Evolutionary conservation across 64 coral and sea anemone genomes (phyloP).

Genomic region (Catalaphyllia jardinei): DNA sequence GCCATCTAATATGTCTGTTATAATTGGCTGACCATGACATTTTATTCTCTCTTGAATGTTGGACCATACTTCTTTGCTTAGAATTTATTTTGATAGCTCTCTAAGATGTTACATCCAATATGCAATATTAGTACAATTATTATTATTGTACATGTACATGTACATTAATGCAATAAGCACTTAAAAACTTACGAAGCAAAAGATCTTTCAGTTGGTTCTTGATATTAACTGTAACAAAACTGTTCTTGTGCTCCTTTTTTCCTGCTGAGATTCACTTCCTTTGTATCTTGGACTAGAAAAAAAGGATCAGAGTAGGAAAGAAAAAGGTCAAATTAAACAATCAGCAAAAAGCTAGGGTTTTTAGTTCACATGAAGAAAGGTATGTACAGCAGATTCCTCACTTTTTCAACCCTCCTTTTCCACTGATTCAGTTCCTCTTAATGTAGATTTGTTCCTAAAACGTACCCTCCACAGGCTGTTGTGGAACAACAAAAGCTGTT

Average conservation of each 20-base stretch:
- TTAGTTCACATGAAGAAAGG: no score
- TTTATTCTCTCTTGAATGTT: background rate
- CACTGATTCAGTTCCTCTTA: no score
- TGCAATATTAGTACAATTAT: no score
- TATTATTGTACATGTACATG: no score
- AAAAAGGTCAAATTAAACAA: background rate
- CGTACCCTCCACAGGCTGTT: conserved; percentile 6
- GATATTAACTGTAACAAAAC: conserved; percentile 56
- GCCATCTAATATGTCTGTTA: conserved; percentile 17
- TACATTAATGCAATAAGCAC: no score
- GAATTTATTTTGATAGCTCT: no score
- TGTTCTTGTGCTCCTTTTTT: conserved; percentile 58
- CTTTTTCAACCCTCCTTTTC: no score
- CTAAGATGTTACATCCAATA: no score
- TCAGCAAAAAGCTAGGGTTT: no score
- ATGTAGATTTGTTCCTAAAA: background rate
- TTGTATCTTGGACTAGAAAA: conserved; percentile 42
- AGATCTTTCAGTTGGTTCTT: conserved; percentile 46
- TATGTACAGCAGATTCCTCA: no score
- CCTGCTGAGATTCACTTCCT: conserved; percentile 30
- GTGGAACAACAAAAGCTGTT: conserved; percentile 21
- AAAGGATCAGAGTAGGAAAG: background rate
- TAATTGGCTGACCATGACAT: background rate
- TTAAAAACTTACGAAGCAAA: conserved; percentile 19
- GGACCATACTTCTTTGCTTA: no score